Evolutionary conservation across 2,888 invertebrate genomes (phyloP), one percentile per base, ranked within the genome.

Genomic region (Synergus japonicus): DNA sequence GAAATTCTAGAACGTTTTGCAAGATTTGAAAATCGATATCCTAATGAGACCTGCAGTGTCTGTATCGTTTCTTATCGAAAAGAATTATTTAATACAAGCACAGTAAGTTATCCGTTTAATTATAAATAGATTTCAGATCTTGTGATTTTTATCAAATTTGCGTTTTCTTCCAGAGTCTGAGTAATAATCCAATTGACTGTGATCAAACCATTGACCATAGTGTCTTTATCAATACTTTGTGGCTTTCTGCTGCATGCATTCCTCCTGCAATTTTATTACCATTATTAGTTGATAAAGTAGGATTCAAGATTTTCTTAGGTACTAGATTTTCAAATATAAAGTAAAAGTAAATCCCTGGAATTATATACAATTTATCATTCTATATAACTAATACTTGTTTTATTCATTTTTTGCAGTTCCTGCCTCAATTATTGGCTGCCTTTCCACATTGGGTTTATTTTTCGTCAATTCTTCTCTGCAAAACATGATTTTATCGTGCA

Each of bases 1-100:
- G 97, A 97, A 91, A 92, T 97, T 86, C 97, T 97, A 92, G 86
- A 87, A 92, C 95, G 97, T 78, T 96, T 96, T 91, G 96, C 96
- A 86, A 95, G 95, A 87, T 96, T 95, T 90, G 96, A 96, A 89
- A 91, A 92, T 37, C 91, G 93, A 7, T 94, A 95, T 93, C 96
- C 96, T 1, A 94, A 94, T 85, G 93, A 94, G 65, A 93, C 94
- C 0, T 96, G 96, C 0, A 95, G 96, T 0, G 95, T 97, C n/a
- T 97, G 96, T 90, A 95, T 95, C 86, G 95, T 96, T 2, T 95
- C 96, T 9, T 60, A 81, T 60, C 77, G 46, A 9, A 22, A 66
- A 41, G 43, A n/a, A 22, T 44, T 67, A 67, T 22, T 44, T 67
- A 60, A 60, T 54, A 15, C 2, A 2, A 64, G 5, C 10, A 22